These are phyloP conservation scores for Pangasius krempfi DNA, from an alignment of 2,797 vertebrate species.

Conservation along the genomic window DNA sequence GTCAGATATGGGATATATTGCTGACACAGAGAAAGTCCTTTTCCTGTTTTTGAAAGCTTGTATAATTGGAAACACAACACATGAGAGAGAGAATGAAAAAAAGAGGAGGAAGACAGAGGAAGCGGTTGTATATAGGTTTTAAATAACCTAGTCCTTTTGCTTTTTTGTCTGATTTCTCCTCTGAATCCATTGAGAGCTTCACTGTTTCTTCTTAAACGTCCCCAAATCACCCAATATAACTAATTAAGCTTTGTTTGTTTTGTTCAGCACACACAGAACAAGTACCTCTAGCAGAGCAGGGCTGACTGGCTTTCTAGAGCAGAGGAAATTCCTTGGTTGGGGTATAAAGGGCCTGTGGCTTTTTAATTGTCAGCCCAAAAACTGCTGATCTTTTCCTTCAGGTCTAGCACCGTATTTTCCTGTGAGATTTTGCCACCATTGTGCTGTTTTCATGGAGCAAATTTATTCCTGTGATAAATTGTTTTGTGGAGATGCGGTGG, in stretches of 20 bases:
- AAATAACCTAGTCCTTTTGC: background rate
- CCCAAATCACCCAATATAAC: background rate
- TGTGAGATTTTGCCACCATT: slow-evolving; percentile 19
- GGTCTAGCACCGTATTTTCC: slow-evolving; percentile 4
- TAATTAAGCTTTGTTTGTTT: background rate
- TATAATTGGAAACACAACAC: slow-evolving; percentile 46
- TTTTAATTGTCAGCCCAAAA: slow-evolving; percentile 47
- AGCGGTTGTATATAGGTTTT: background rate
- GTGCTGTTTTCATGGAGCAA: slow-evolving; percentile 29
- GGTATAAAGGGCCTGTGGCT: slow-evolving; percentile 48
- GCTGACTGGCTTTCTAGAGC: slow-evolving; percentile 25
- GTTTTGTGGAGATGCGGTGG: slow-evolving; percentile 29
- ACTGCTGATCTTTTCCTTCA: slow-evolving; percentile 43
- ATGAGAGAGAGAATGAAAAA: background rate
- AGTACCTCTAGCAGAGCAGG: slow-evolving; percentile 7
- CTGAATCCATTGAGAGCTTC: background rate
- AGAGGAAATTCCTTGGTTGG: slow-evolving; percentile 52
- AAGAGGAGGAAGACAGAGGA: background rate
- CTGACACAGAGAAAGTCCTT: slow-evolving; percentile 25
- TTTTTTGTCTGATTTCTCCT: background rate
- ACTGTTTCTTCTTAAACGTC: background rate
- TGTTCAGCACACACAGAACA: background rate
- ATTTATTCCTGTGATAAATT: slow-evolving; percentile 41
- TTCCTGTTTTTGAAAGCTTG: slow-evolving; percentile 39
- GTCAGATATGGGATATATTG: slow-evolving; percentile 24